A percentile compares a stretch with the other conserved stretches of the same genome.
These are phyloP conservation scores for Electrona antarctica DNA, from an alignment of 2,113 vertebrate genomes.

Conservation along the genomic window DNA sequence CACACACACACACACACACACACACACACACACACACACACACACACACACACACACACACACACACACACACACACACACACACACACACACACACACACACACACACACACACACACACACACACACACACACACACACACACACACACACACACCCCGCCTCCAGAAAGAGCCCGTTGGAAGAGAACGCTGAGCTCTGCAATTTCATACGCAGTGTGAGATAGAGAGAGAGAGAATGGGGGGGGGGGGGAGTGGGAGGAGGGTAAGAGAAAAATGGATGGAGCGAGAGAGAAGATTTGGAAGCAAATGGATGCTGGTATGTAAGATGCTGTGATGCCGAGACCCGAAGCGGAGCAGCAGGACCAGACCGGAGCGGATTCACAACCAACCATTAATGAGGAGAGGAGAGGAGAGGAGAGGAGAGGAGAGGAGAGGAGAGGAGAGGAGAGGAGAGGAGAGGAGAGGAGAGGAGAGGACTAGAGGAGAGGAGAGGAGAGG, in stretches of 20 bases:
- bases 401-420: constrained; percentile 11
- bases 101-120: no score
- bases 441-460: constrained; percentile 10
- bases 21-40: no score
- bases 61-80: constrained; percentile 33
- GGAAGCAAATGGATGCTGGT: no score
- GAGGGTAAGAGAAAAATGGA: constrained; percentile 6
- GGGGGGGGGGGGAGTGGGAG: constrained; percentile 1
- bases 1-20: no score
- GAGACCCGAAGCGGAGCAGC: no score
- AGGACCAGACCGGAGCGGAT: no score
- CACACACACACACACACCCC: no score
- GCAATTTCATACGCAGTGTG: constrained; percentile 67
- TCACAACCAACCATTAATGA: neutral
- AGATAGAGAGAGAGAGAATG: constrained; percentile 37
- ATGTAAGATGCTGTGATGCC: no score
- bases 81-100: no score
- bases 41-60: no score
- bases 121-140: no score
- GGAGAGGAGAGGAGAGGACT: neutral
- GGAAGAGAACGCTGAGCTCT: constrained; percentile 76
- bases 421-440: constrained; percentile 14
- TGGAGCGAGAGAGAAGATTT: neutral
- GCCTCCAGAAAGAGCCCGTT: constrained; percentile 50
- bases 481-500: constrained; percentile 10